Evolutionary conservation across 2,888 invertebrate genomes (phyloP).

Genomic region (Tachina fera): DNA sequence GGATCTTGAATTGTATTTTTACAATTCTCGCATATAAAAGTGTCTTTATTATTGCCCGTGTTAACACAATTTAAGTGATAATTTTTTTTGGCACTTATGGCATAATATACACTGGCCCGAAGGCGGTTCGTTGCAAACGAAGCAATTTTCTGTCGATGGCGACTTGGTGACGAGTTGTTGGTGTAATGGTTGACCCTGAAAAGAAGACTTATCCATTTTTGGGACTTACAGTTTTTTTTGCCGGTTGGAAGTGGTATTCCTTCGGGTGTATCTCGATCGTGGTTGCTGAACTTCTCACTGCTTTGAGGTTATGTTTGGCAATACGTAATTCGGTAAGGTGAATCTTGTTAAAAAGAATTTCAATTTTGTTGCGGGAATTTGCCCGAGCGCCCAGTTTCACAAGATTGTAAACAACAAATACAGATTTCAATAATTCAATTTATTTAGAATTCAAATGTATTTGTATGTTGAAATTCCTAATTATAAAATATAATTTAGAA

Average conservation of each 20-base stretch:
- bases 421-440: no score
- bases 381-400: conserved; percentile 10
- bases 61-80: no score
- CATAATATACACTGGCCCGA: background rate
- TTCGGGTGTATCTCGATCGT: background rate
- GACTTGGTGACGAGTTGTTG: background rate
- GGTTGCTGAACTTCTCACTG: background rate
- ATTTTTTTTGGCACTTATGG: no score
- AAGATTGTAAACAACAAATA: background rate
- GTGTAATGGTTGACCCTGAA: no score
- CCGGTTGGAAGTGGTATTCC: conserved; percentile 4
- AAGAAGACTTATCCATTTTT: no score
- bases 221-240: conserved; percentile 4
- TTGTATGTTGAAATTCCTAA: no score
- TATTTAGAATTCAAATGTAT: no score
- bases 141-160: background rate
- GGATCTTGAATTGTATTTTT: no score
- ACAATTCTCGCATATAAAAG: conserved; percentile 5
- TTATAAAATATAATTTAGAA: no score
- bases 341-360: conserved; percentile 24
- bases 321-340: background rate
- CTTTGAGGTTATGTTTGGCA: conserved; percentile 3
- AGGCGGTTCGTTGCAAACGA: background rate
- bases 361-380: conserved; percentile 11
- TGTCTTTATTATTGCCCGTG: no score